These are phyloP conservation scores for Drosophila anomalata DNA, from an alignment of 2,888 invertebrate genomes.

Conservation along the genomic window DNA sequence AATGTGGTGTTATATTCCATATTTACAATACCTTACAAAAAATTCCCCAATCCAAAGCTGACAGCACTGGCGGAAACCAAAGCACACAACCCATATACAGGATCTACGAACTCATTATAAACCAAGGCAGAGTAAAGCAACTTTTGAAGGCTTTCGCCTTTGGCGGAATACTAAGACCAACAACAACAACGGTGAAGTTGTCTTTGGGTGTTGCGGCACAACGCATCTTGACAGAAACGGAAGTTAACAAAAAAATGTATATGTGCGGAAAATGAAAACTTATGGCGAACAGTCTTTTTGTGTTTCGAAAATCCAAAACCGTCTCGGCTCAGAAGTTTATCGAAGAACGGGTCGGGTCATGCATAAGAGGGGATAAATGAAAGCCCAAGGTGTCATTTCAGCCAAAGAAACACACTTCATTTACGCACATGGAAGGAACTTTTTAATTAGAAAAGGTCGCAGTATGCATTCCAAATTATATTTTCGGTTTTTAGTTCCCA, in stretches of 20 bases:
- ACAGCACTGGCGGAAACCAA: conserved; percentile 3
- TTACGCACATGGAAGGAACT: neutral
- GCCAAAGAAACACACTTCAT: conserved; percentile 2
- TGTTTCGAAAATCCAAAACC: conserved; percentile 23
- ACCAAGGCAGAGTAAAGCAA: conserved; percentile 65
- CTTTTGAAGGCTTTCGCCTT: conserved; percentile 69
- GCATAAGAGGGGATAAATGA: conserved; percentile 24
- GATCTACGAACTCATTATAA: conserved; percentile 68
- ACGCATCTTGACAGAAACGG: conserved; percentile 65
- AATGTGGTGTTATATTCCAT: too few relatives aligned
- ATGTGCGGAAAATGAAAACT: conserved; percentile 58
- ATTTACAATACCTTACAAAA: too few relatives aligned
- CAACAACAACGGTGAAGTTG: conserved; percentile 52
- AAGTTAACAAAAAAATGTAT: conserved; percentile 49
- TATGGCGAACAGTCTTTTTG: conserved; percentile 43
- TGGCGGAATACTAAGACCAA: conserved; percentile 54
- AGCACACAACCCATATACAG: conserved; percentile 31
- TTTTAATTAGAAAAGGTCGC: conserved; percentile 11
- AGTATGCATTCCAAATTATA: neutral
- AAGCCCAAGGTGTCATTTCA: conserved; percentile 14
- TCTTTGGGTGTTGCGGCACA: conserved; percentile 62
- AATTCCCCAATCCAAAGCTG: neutral
- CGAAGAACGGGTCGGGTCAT: conserved; percentile 25
- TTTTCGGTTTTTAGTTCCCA: neutral
- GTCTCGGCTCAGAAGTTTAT: conserved; percentile 29